Percentiles rank a stretch among this genome's conserved stretches.
Evolutionary conservation across 2,113 vertebrate genomes (phyloP).

Genomic region (Nibea coibor): DNA sequence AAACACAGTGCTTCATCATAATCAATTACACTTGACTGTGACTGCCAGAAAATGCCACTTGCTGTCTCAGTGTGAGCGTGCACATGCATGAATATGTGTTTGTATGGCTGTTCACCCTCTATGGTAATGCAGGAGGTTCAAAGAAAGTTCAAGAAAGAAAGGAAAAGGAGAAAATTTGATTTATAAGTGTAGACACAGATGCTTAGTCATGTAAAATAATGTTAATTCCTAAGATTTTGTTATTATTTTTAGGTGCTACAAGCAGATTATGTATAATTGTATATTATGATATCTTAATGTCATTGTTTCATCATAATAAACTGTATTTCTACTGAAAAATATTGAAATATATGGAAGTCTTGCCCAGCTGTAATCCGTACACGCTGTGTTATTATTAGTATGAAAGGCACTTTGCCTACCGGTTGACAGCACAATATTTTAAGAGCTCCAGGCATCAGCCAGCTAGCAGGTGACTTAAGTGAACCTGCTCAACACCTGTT

Average conservation of each 20-base stretch:
- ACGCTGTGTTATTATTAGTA: constrained; percentile 3
- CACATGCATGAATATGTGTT: neutral
- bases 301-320: neutral
- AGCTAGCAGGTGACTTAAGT: constrained; percentile 20
- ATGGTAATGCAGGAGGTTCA: neutral
- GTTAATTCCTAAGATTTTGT: neutral
- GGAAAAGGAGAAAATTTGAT: neutral
- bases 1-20: constrained; percentile 8
- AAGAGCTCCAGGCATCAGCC: neutral
- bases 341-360: neutral
- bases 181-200: neutral
- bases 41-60: constrained; percentile 14
- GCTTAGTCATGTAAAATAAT: neutral
- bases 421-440: constrained; percentile 6
- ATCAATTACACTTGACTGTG: constrained; percentile 39
- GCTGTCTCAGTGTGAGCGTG: neutral
- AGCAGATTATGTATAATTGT: neutral
- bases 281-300: neutral
- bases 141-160: neutral
- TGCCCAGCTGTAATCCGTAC: neutral
- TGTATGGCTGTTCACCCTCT: neutral
- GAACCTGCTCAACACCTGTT: constrained; percentile 43
- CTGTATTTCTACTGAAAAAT: neutral
- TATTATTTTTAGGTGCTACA: neutral
- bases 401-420: neutral